Conservation (phyloP, 2,888 invertebrate genomes). For the Scaeva pyrastri region DNA sequence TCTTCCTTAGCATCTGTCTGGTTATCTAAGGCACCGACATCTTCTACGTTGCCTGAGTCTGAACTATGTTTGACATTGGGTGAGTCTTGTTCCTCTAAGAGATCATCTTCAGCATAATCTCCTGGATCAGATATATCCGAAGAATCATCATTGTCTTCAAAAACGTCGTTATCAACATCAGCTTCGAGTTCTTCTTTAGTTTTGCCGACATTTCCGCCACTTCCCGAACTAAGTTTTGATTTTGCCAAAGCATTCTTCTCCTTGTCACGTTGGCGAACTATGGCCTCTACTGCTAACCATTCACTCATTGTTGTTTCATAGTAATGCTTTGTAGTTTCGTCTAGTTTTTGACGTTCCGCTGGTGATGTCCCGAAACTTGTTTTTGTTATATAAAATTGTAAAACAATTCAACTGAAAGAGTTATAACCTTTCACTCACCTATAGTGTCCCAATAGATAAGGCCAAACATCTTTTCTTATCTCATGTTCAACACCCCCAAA, state of each 20-base stretch:
- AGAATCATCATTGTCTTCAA: conserved; percentile 85
- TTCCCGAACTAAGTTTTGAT: conserved; percentile 91
- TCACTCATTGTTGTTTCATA: conserved; percentile 97
- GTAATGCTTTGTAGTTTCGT: conserved; percentile 88
- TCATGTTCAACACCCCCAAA: conserved; percentile 93
- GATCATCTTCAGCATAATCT: conserved; percentile 84
- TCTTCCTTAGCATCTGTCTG: conserved; percentile 55
- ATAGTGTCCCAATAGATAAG: conserved; percentile 94
- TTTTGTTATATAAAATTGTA: conserved; percentile 75
- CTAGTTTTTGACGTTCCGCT: conserved; percentile 88
- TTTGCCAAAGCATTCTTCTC: conserved; percentile 93
- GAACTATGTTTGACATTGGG: conserved; percentile 82
- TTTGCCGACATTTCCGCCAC: conserved; percentile 85
- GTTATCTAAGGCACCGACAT: conserved; percentile 79
- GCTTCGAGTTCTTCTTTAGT: conserved; percentile 85
- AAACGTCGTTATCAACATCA: conserved; percentile 85
- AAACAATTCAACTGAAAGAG: not conserved
- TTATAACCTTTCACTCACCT: conserved; percentile 82
- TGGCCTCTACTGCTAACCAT: conserved; percentile 97
- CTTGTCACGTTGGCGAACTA: conserved; percentile 92
- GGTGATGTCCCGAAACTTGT: conserved; percentile 88
- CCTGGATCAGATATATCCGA: conserved; percentile 80
- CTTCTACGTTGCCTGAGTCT: conserved; percentile 83
- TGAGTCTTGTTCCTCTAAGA: conserved; percentile 80
- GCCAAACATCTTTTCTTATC: conserved; percentile 92